Evolutionary conservation across 2,797 vertebrate genomes (phyloP).

Genomic region (Lutjanus campechanus): DNA sequence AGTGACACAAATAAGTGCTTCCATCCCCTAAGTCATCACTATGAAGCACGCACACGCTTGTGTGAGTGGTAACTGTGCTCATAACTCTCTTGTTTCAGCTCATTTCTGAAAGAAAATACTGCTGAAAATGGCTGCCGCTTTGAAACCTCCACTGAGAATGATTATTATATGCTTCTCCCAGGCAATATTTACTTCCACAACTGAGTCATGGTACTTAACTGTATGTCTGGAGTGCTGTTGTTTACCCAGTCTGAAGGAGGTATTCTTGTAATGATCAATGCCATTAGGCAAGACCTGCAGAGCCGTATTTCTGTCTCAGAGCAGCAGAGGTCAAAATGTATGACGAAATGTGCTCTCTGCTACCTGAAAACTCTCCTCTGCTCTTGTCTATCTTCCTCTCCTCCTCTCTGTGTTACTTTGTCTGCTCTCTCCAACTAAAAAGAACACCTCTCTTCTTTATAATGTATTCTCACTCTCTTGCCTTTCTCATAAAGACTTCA

Average conservation of each 20-base stretch:
- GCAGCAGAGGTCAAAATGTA: constrained; percentile 64
- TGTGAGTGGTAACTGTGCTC: constrained; percentile 24
- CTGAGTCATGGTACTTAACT: constrained; percentile 69
- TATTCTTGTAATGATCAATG: constrained; percentile 75
- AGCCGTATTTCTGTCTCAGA: constrained; percentile 64
- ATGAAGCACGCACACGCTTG: not conserved
- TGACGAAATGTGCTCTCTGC: constrained; percentile 49
- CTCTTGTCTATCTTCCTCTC: constrained; percentile 9
- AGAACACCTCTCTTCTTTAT: constrained; percentile 48
- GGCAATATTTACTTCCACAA: constrained; percentile 69
- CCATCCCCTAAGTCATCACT: constrained; percentile 30
- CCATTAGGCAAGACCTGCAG: constrained; percentile 68
- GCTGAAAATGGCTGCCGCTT: constrained; percentile 37
- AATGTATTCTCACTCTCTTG: constrained; percentile 64
- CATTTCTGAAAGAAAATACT: constrained; percentile 47
- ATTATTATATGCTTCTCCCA: constrained; percentile 67
- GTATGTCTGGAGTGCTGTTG: constrained; percentile 56
- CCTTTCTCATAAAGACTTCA: constrained; percentile 72
- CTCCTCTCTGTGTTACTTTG: constrained; percentile 25
- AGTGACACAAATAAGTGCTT: constrained; percentile 42
- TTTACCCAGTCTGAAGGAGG: constrained; percentile 57
- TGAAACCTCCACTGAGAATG: constrained; percentile 58
- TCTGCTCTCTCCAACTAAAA: constrained; percentile 50
- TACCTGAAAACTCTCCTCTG: constrained; percentile 35
- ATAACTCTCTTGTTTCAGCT: constrained; percentile 52